Conservation (phyloP, 2,888 invertebrate species). For the Drosophila suboccidentalis region DNA sequence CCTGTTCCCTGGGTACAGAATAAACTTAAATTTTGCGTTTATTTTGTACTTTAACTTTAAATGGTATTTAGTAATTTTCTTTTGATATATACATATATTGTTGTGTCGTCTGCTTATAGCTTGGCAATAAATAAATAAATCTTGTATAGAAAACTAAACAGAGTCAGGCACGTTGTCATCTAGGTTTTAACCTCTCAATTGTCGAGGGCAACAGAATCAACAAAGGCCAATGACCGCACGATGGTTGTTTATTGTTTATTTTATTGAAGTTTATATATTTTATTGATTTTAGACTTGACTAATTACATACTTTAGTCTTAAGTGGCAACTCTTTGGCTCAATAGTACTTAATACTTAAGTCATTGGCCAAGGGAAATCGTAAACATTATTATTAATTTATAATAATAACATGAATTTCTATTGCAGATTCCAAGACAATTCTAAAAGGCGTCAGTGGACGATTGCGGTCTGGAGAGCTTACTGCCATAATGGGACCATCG, state of each 20-base stretch:
- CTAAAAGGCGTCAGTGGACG: conserved; percentile 96
- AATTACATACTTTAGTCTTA: background rate
- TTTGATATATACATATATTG: too few species aligned
- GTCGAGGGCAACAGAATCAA: conserved; percentile 41
- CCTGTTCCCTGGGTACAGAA: too few species aligned
- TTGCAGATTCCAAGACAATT: conserved; percentile 93
- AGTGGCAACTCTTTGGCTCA: background rate
- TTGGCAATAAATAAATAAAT: background rate
- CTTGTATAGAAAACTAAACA: conserved; percentile 1
- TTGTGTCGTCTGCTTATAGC: too few species aligned
- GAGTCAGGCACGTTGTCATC: conserved; percentile 16
- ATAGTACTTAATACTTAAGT: background rate
- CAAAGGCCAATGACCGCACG: conserved; percentile 47
- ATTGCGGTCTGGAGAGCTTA: conserved; percentile 95
- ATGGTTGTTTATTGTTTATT: conserved; percentile 23
- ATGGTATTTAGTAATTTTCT: too few species aligned
- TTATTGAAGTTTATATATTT: conserved; percentile 18
- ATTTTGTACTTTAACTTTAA: too few species aligned
- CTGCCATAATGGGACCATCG: conserved; percentile 98
- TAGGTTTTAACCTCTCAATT: conserved; percentile 15
- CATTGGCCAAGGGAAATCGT: conserved; percentile 2
- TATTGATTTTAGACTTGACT: conserved; percentile 31
- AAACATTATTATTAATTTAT: conserved; percentile 3
- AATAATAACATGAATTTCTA: background rate
- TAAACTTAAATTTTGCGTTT: too few species aligned